Evolutionary conservation across 1,140 invertebrate species (phyloP).

Genomic region (Ptiloglossa arizonensis): DNA sequence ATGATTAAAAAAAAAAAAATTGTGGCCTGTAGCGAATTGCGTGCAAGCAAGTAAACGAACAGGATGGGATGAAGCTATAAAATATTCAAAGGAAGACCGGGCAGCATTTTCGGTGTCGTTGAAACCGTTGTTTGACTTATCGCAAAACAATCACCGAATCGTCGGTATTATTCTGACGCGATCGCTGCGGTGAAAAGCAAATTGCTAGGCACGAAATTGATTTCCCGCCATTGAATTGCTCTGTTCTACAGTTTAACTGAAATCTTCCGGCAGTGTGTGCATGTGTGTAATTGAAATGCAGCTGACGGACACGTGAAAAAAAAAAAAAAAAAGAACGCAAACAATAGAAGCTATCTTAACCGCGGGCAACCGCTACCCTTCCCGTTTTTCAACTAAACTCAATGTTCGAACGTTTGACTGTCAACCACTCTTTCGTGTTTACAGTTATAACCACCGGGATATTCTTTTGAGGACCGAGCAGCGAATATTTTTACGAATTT

Average conservation of each 20-base stretch:
- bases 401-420: slow-evolving; percentile 24
- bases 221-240: slow-evolving; percentile 36
- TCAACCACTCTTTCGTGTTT: slow-evolving; percentile 13
- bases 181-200: slow-evolving; percentile 43
- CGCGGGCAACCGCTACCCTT: not conserved
- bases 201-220: slow-evolving; percentile 49
- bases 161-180: slow-evolving; percentile 35
- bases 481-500: not conserved
- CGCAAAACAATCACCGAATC: slow-evolving; percentile 33
- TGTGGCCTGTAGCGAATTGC: not conserved
- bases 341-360: slow-evolving; percentile 42
- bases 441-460: not conserved
- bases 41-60: not conserved
- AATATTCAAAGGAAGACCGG: slow-evolving; percentile 24
- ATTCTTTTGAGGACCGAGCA: not conserved
- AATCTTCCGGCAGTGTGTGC: slow-evolving; percentile 8
- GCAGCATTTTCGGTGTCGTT: not conserved
- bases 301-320: not conserved
- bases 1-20: too few species aligned
- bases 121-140: slow-evolving; percentile 34
- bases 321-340: not conserved
- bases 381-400: slow-evolving; percentile 8
- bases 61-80: not conserved
- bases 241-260: not conserved
- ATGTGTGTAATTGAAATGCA: slow-evolving; percentile 27